Conservation (phyloP, 2,113 vertebrate species). For the Apteryx mantelli region DNA sequence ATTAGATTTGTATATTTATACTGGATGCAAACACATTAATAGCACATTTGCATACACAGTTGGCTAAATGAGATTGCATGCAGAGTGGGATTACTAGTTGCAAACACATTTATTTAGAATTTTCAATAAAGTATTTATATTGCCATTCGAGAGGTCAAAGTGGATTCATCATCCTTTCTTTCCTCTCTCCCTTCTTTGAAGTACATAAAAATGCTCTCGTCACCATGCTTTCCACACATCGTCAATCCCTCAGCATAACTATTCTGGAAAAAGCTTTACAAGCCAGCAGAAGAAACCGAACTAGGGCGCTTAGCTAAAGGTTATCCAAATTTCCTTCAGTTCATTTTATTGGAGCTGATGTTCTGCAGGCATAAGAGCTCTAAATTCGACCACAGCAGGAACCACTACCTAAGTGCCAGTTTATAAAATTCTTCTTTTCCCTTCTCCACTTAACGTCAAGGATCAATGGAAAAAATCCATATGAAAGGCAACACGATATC, state of each 20-base stretch:
- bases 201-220: not conserved
- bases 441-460: not conserved
- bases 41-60: constrained; percentile 75
- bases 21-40: constrained; percentile 75
- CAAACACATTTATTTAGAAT: constrained; percentile 55
- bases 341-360: not conserved
- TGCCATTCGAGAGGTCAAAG: constrained; percentile 42
- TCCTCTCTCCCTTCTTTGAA: not conserved
- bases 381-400: not conserved
- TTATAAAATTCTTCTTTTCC: not conserved
- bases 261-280: not conserved
- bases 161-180: not conserved
- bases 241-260: not conserved
- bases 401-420: not conserved
- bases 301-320: not conserved
- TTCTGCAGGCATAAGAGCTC: not conserved
- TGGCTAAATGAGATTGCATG: constrained; percentile 62
- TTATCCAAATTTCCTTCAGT: not conserved
- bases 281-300: not conserved
- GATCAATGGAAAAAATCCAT: not conserved
- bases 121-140: constrained; percentile 49
- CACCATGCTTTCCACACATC: fast-evolving
- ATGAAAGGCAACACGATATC: not conserved
- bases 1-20: constrained; percentile 76
- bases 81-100: constrained; percentile 52